Base-by-base conservation (phyloP, 2,113 vertebrate species). In the Elanoides forficatus region DNA sequence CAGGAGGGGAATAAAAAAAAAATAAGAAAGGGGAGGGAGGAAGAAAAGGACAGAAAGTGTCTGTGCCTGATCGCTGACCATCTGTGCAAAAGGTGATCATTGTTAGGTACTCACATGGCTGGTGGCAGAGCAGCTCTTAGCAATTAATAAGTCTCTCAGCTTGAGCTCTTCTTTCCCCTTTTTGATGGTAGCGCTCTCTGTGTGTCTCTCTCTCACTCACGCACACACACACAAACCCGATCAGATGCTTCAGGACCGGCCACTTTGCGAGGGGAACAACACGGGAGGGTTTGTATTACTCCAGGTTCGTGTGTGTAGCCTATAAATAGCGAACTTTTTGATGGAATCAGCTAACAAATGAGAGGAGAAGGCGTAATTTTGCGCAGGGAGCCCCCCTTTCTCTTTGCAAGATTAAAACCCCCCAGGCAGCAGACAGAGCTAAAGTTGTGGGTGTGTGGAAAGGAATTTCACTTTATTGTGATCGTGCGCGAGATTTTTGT, bases 281-380 rank as follows among this genome's bases (percentile, higher is more conserved):
- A 95, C 95, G 60, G 92, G 86, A 97, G 96, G 94, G 81, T 97
- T 96, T 96, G 88, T 94, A 97, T 95, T 97, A 94, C 97, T 98
- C 96, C 95, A 79, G 93, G 96, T 98, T 93, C 97, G 94, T 68
- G 90, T 79, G 96, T 92, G 97, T 97, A 97, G 96, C 97, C 98
- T 98, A 98, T 98, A 98, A 98, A 98, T 98, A 98, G 98, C 96
- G 96, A 98, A 98, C 97, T 98, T 98, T 98, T 97, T 96, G 98
- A 97, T 96, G 59, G 96, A 98, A 98, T 97, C 97, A 88, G 95
- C 94, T 93, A 98, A 98, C 98, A 98, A 98, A 98, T 98, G 97
- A 97, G 97, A 98, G 96, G 86, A 97, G 97, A 97, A 94, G 96
- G 97, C 94, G 97, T 98, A 96, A 97, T 97, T 97, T 94, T 97